These are phyloP conservation scores for Peromyscus eremicus DNA, from an alignment of 2,797 vertebrate genomes.

Conservation along the genomic window DNA sequence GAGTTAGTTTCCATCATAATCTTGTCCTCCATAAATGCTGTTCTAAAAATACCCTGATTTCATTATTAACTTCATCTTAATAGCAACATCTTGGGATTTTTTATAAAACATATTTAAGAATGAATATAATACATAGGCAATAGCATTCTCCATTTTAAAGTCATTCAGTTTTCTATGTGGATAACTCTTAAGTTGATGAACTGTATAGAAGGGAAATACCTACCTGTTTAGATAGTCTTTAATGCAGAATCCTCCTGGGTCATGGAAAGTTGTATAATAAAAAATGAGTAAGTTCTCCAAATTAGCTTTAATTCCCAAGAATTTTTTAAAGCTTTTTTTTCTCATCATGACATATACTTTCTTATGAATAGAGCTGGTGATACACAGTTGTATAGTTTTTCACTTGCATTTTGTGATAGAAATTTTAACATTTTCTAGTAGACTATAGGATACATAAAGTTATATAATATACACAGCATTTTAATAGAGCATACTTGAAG, in stretches of 20 bases:
- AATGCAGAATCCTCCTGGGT: constrained; percentile 29
- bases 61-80: constrained; percentile 49
- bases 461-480: neutral
- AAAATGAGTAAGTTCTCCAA: neutral
- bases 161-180: neutral
- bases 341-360: neutral
- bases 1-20: constrained; percentile 25
- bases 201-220: neutral
- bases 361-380: neutral
- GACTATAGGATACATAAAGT: neutral
- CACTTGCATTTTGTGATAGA: neutral
- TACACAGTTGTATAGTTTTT: neutral
- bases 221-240: neutral
- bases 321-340: neutral
- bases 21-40: neutral
- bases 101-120: constrained; percentile 7
- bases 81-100: neutral
- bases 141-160: constrained; percentile 24
- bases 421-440: constrained; percentile 3
- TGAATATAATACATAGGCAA: constrained; percentile 13
- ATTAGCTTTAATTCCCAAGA: neutral
- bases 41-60: constrained; percentile 28
- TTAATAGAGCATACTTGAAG: neutral
- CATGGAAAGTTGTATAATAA: constrained; percentile 29
- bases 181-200: neutral